phyloP scores from a whole-genome alignment of 2,888 invertebrate species.

The Lepidocyrtoides sp. region DNA sequence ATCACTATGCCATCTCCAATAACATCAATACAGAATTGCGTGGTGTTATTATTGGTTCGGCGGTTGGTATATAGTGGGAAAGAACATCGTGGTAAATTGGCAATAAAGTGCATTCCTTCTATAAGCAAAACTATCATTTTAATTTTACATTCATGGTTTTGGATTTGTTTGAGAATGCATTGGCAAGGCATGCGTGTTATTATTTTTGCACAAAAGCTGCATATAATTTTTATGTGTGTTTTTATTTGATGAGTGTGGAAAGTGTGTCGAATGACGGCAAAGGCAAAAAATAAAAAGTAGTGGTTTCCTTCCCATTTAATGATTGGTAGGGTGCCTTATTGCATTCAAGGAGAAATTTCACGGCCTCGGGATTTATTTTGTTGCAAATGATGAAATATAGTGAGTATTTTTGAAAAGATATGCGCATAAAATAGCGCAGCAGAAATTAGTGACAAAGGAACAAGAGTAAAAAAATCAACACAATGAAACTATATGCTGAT shows the following conservation, averaged over 20 bases:
- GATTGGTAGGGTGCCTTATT: slow-evolving; percentile 27
- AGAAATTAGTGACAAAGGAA: too few relatives aligned
- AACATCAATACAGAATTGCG: background rate
- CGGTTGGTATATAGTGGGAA: background rate
- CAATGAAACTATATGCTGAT: too few relatives aligned
- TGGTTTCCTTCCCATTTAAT: slow-evolving; percentile 42
- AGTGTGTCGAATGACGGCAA: slow-evolving; percentile 62
- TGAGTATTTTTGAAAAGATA: too few relatives aligned
- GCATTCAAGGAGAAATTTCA: slow-evolving; percentile 58
- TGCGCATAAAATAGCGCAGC: too few relatives aligned
- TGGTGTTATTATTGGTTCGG: background rate
- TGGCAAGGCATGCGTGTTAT: background rate
- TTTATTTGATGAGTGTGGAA: slow-evolving; percentile 39
- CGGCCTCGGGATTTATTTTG: slow-evolving; percentile 62
- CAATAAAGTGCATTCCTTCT: too few relatives aligned
- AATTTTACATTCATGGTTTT: too few relatives aligned
- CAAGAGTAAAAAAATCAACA: too few relatives aligned
- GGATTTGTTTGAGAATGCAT: background rate
- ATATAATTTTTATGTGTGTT: background rate
- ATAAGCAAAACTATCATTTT: too few relatives aligned
- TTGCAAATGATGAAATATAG: background rate
- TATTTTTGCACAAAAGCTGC: too few relatives aligned
- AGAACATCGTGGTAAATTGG: too few relatives aligned
- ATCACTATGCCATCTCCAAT: background rate
- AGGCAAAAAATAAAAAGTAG: background rate